phyloP scores from a whole-genome alignment of 2,113 vertebrate genomes.

The Neodontobutis hainanensis region DNA sequence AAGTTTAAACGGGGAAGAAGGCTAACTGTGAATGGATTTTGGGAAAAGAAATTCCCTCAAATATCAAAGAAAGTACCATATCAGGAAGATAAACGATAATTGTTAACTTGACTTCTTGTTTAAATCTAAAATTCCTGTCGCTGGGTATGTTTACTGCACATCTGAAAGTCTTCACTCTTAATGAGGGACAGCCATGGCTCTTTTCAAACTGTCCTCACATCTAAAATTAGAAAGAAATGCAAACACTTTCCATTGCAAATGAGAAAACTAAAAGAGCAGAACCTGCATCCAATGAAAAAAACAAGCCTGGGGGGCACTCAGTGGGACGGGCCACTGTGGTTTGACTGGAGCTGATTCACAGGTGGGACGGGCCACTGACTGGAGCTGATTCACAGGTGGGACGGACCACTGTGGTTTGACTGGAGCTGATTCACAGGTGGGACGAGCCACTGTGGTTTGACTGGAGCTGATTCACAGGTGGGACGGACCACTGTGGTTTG shows the following conservation, averaged over 20 bases:
- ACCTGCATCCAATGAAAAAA: slow-evolving; percentile 1
- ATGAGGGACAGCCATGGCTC: neutral
- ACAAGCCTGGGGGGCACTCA: neutral
- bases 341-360: too few relatives aligned
- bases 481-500: too few relatives aligned
- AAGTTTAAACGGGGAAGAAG: too few relatives aligned
- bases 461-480: neutral
- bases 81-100: neutral
- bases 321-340: neutral
- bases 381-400: neutral
- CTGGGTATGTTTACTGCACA: neutral
- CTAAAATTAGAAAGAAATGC: neutral
- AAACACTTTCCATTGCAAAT: neutral
- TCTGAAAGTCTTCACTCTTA: neutral
- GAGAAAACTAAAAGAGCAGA: neutral
- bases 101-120: too few relatives aligned
- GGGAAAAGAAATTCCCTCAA: too few relatives aligned
- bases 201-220: neutral
- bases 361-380: too few relatives aligned
- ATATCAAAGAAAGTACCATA: neutral
- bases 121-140: too few relatives aligned
- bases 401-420: too few relatives aligned
- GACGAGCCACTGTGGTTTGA: too few relatives aligned
- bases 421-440: neutral
- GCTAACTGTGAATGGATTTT: too few relatives aligned